Conservation (phyloP, 2,888 invertebrate species). For the Calameuta idolon region DNA sequence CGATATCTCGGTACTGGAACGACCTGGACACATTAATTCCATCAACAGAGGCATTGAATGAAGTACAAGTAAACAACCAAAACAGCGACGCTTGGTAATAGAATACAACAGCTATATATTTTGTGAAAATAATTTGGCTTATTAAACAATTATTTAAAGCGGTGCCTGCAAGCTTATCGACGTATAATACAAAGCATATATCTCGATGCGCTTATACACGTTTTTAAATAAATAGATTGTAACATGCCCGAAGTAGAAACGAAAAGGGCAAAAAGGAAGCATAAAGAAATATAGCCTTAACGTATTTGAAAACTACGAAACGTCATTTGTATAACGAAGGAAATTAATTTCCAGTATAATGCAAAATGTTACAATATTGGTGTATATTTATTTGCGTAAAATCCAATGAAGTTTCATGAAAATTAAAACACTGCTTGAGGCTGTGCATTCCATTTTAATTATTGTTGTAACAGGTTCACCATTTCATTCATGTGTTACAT, state of each 20-base stretch:
- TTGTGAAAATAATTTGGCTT: slow-evolving; percentile 10
- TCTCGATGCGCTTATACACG: not conserved
- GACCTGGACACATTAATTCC: slow-evolving; percentile 22
- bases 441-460: not conserved
- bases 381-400: not conserved
- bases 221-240: not conserved
- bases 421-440: not conserved
- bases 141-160: not conserved
- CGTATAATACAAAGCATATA: not conserved
- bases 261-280: not conserved
- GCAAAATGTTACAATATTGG: not conserved
- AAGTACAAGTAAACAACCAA: slow-evolving; percentile 9
- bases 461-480: not conserved
- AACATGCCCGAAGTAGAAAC: not conserved
- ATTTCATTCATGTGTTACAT: not conserved
- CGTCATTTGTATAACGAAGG: not conserved
- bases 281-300: not conserved
- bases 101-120: slow-evolving; percentile 1
- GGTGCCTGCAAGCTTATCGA: not conserved
- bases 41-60: not conserved
- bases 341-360: not conserved
- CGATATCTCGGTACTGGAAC: slow-evolving; percentile 26
- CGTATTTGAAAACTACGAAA: not conserved
- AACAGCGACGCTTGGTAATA: slow-evolving; percentile 1
- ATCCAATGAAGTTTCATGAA: not conserved